Base-by-base conservation (phyloP, 2,888 invertebrate species). In the Orthonychiurus folsomi region DNA sequence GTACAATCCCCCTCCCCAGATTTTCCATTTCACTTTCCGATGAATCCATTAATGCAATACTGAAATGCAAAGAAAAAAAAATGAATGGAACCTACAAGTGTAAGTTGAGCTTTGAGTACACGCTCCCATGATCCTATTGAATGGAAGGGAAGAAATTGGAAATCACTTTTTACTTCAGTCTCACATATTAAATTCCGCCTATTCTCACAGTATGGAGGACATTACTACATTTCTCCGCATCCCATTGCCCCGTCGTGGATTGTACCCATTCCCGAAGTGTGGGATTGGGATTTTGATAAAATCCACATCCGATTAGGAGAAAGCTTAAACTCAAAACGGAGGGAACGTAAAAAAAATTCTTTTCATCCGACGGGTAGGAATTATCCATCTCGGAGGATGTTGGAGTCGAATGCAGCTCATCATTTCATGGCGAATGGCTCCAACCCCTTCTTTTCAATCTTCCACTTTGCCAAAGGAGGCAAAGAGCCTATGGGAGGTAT, bases 131-230 rank as follows among this genome's bases (percentile, higher is more conserved):
- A 37, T 37, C 37, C 37, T 15, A 37, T 37, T 37, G 9, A 37
- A 37, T 37, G 37, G 37, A n/a, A n/a, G n/a, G 37, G 37, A 37
- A 15, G 15, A 37, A 37, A 37, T 37, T 37, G 37, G 37, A 37
- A 37, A 37, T 37, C 37, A 37, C 37, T 37, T 37, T 37, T 37
- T 9, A 5, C 15, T 37, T 37, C 37, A 37, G 37, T 37, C 37
- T 37, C 37, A 37, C 37, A 37, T 37, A 37, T 37, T 37, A 37
- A 37, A 37, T 37, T 37, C 37, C n/a, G n/a, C n/a, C n/a, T n/a
- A n/a, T n/a, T n/a, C n/a, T n/a, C 37, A 9, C 37, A 37, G 37
- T n/a, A n/a, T n/a, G n/a, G n/a, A n/a, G n/a, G n/a, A n/a, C n/a
- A n/a, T n/a, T n/a, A n/a, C n/a, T n/a, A n/a, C n/a, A n/a, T n/a